Percentiles rank a stretch among this genome's conserved stretches.
Conservation (phyloP, 2,888 invertebrate species). For the Ashinkailepas kermadecensis region DNA sequence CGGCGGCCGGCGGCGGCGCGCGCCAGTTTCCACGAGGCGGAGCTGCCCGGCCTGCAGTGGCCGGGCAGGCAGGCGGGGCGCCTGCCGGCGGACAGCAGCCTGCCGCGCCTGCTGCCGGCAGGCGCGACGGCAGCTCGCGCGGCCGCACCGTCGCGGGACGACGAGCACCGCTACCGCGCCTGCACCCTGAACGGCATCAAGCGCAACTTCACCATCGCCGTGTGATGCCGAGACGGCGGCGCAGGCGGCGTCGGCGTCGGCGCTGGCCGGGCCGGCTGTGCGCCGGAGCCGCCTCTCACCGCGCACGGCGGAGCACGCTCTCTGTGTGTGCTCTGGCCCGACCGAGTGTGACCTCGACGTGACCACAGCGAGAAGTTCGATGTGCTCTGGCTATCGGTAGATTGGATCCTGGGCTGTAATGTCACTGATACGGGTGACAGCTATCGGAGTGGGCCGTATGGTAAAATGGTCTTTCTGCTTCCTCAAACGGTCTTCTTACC, state of each 20-base stretch:
- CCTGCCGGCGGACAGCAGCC: not conserved
- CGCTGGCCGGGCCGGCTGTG: too few relatives aligned
- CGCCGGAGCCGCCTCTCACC: too few relatives aligned
- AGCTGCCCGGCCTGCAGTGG: slow-evolving; percentile 8
- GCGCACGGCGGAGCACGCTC: too few relatives aligned
- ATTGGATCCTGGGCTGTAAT: too few relatives aligned
- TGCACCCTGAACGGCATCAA: slow-evolving; percentile 18
- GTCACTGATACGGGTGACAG: too few relatives aligned
- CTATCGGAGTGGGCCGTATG: too few relatives aligned
- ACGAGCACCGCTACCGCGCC: slow-evolving; percentile 7
- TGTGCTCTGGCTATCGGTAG: too few relatives aligned
- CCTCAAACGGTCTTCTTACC: too few relatives aligned
- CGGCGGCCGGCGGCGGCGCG: not conserved
- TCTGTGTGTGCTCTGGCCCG: too few relatives aligned
- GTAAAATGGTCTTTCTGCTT: too few relatives aligned
- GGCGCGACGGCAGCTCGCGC: not conserved
- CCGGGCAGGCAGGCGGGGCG: not conserved
- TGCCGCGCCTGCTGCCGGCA: slow-evolving; percentile 14
- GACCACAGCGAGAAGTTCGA: too few relatives aligned
- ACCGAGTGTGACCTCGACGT: too few relatives aligned
- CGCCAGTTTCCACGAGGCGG: slow-evolving; percentile 7
- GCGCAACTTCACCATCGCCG: slow-evolving; percentile 15
- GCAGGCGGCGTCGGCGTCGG: not conserved
- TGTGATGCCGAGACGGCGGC: not conserved
- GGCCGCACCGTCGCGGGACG: not conserved